Percentiles rank a stretch among this genome's conserved stretches.
Evolutionary conservation across 2,797 vertebrate species (phyloP).

Genomic region (Amblyopsis hoosieri): DNA sequence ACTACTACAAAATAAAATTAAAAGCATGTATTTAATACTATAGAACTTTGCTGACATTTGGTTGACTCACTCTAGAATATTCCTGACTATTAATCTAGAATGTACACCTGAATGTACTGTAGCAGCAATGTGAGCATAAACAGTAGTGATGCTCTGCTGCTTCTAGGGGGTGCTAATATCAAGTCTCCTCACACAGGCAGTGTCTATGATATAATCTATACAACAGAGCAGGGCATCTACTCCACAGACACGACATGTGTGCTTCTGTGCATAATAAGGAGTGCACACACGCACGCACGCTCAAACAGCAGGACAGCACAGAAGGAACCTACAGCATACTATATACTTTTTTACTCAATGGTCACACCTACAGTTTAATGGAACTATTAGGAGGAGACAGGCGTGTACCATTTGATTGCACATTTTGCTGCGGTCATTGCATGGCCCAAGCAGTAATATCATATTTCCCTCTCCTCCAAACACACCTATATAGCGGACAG

Average conservation of each 20-base stretch:
- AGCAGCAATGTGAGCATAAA: constrained; percentile 22
- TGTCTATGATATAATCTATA: not conserved
- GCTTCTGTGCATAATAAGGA: constrained; percentile 16
- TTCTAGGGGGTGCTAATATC: constrained; percentile 78
- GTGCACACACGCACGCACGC: constrained; percentile 24
- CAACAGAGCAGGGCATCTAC: not conserved
- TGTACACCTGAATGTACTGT: not conserved
- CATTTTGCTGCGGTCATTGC: constrained; percentile 68
- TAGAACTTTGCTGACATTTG: constrained; percentile 29
- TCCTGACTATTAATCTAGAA: too few relatives aligned
- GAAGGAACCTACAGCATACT: constrained; percentile 7
- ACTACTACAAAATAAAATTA: too few relatives aligned
- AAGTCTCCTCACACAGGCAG: constrained; percentile 23
- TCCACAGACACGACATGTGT: not conserved
- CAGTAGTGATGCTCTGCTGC: constrained; percentile 62
- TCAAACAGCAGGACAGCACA: constrained; percentile 3
- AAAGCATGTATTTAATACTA: constrained; percentile 12
- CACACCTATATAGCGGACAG: not conserved
- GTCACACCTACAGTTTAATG: constrained; percentile 36
- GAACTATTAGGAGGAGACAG: constrained; percentile 57
- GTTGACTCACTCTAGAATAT: constrained; percentile 20
- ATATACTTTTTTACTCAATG: constrained; percentile 37
- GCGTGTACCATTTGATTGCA: constrained; percentile 44
- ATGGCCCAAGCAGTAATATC: constrained; percentile 70
- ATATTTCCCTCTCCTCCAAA: constrained; percentile 25